These are phyloP conservation scores for Sterna hirundo DNA, from an alignment of 2,113 vertebrate genomes.

Conservation along the genomic window DNA sequence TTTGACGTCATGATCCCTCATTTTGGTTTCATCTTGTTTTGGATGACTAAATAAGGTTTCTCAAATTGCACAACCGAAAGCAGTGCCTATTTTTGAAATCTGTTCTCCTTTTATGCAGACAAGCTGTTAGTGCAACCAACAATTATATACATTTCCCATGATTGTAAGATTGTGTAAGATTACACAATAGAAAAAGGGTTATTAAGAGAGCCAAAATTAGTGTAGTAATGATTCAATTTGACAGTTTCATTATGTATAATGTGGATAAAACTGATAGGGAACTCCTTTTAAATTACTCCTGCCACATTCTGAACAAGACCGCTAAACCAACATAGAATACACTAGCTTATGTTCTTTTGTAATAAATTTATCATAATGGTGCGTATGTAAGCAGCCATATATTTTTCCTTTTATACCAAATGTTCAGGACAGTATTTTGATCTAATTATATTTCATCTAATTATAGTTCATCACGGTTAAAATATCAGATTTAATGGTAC, in stretches of 20 bases:
- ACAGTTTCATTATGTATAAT: slow-evolving; percentile 34
- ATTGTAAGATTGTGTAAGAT: slow-evolving; percentile 18
- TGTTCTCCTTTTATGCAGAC: not conserved
- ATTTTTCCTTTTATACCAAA: slow-evolving; percentile 19
- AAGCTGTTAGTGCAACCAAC: slow-evolving; percentile 23
- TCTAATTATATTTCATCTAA: slow-evolving; percentile 55
- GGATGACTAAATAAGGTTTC: not conserved
- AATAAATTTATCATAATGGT: slow-evolving; percentile 7
- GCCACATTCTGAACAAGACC: not conserved
- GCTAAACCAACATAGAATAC: not conserved
- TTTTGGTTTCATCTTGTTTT: not conserved
- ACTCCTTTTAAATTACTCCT: slow-evolving; percentile 27
- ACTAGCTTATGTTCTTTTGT: not conserved
- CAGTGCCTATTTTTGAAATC: slow-evolving; percentile 35
- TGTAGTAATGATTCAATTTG: slow-evolving; percentile 38
- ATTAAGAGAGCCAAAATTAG: slow-evolving; percentile 48
- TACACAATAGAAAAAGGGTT: slow-evolving; percentile 21
- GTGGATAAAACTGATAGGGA: not conserved
- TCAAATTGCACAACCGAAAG: not conserved
- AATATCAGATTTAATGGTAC: slow-evolving; percentile 51
- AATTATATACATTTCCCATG: slow-evolving; percentile 20
- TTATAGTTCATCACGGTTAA: slow-evolving; percentile 43
- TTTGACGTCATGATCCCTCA: not conserved
- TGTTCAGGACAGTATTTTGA: slow-evolving; percentile 26
- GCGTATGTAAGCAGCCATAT: not conserved